Base-by-base conservation (phyloP, 2,797 vertebrate genomes). In the Apodemus agrarius region DNA sequence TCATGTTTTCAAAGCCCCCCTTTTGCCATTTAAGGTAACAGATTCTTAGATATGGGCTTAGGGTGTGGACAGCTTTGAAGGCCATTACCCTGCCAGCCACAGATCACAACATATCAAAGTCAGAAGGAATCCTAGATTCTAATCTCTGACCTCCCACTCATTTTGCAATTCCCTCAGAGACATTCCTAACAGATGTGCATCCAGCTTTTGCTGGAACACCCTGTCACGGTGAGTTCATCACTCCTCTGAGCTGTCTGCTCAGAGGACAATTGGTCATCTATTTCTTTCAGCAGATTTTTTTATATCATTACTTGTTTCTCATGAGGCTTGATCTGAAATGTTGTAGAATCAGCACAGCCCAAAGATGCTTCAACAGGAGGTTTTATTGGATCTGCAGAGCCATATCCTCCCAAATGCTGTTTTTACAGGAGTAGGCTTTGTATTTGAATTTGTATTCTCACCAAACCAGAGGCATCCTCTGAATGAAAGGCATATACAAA, bases 111-210 rank as follows among this genome's bases (percentile, higher is more conserved):
- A 59, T n/a, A 80, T 84, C 74, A 94, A 80, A 93, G 93, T 89
- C 67, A 54, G 29, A 26, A 96, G 75, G 37, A 86, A 34, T 63
- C 96, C 90, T 54, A 90, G 92, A 76, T 94, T 89, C 63, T 72
- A 76, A 65, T 95, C 90, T 93, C 63, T 69, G 40, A 85, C 61
- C 67, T 92, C 89, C 65, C 65, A 46, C 54, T 91, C 5, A 34
- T 74, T 59, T 67, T 82, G 87, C 87, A 89, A 81, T 69, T 85
- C n/a, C 80, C 89, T 91, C 79, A 6, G 88, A 75, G 31, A 34
- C 80, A 87, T 88, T 91, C 76, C 61, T 54, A 34, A 43, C 49
- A 52, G 83, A 69, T 59, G 79, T 43, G 43, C 29, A 2, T 21
- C 12, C 69, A 83, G 12, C 40, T 34, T 34, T 54, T 26, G 49